A percentile compares a stretch with the other conserved stretches of the same genome.
These are phyloP conservation scores for Daboia siamensis DNA, from an alignment of 2,113 vertebrate genomes.

Conservation along the genomic window DNA sequence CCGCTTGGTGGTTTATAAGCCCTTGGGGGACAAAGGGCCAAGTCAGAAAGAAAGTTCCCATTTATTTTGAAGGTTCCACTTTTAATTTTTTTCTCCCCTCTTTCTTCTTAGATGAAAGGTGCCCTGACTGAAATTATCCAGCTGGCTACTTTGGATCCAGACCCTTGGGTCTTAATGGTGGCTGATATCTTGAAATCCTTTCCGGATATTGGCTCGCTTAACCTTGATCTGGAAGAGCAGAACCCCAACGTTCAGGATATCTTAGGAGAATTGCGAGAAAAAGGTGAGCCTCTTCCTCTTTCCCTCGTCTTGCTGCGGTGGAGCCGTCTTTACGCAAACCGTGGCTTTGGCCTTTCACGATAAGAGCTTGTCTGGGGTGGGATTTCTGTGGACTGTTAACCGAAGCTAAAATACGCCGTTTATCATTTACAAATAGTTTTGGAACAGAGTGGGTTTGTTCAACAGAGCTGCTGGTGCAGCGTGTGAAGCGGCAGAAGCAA, in stretches of 20 bases:
- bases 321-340: neutral
- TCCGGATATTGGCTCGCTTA: conserved; percentile 93
- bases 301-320: neutral
- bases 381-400: neutral
- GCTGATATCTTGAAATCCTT: conserved; percentile 98
- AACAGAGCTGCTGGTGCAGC: neutral
- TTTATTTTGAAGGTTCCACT: conserved; percentile 47
- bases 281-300: conserved; percentile 71
- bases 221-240: conserved; percentile 96
- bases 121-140: conserved; percentile 95
- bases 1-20: neutral
- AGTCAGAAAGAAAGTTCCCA: conserved; percentile 5
- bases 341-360: accelerated
- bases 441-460: neutral
- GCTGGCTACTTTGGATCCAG: conserved; percentile 92
- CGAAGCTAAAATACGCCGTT: no score
- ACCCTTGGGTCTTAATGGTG: conserved; percentile 99
- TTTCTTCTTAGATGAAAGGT: conserved; percentile 86
- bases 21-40: neutral
- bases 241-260: conserved; percentile 98
- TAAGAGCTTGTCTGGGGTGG: neutral
- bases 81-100: conserved; percentile 49
- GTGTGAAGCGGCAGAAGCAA: neutral
- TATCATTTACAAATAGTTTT: neutral
- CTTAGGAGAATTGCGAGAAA: conserved; percentile 92